Conservation (phyloP, 2,113 vertebrate species). For the Tragulus kanchil region DNA sequence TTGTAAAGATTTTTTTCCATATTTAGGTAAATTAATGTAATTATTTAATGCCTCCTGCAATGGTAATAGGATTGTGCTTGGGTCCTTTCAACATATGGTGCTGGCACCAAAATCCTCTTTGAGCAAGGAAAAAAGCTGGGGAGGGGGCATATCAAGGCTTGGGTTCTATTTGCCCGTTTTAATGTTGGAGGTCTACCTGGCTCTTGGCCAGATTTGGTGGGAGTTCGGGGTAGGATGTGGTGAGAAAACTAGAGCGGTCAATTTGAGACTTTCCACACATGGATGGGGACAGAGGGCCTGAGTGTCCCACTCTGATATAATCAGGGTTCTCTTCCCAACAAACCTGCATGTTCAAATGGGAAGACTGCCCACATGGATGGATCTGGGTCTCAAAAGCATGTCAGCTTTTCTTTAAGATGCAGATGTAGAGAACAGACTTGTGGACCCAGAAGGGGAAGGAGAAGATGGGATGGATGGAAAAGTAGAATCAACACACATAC, state of each 20-base stretch:
- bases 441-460: not conserved
- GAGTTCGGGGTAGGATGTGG: not conserved
- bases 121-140: slow-evolving; percentile 27
- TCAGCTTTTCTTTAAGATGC: not conserved
- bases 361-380: not conserved
- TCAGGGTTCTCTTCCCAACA: rapidly evolving
- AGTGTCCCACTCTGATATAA: not conserved
- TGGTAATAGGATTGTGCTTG: slow-evolving; percentile 83
- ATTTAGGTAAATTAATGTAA: slow-evolving; percentile 90
- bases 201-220: slow-evolving; percentile 77
- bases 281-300: slow-evolving; percentile 62
- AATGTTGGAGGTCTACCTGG: slow-evolving; percentile 83
- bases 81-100: slow-evolving; percentile 83
- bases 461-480: not conserved
- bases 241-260: slow-evolving; percentile 72
- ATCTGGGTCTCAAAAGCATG: too few relatives aligned
- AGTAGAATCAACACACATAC: not conserved
- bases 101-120: slow-evolving; percentile 83
- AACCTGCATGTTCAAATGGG: not conserved
- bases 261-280: slow-evolving; percentile 79
- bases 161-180: slow-evolving; percentile 82
- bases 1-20: slow-evolving; percentile 92
- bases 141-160: slow-evolving; percentile 74
- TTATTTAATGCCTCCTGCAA: slow-evolving; percentile 88
- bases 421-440: not conserved